Evolutionary conservation across 2,797 vertebrate genomes (phyloP).

Genomic region (Oreochromis grahami): DNA sequence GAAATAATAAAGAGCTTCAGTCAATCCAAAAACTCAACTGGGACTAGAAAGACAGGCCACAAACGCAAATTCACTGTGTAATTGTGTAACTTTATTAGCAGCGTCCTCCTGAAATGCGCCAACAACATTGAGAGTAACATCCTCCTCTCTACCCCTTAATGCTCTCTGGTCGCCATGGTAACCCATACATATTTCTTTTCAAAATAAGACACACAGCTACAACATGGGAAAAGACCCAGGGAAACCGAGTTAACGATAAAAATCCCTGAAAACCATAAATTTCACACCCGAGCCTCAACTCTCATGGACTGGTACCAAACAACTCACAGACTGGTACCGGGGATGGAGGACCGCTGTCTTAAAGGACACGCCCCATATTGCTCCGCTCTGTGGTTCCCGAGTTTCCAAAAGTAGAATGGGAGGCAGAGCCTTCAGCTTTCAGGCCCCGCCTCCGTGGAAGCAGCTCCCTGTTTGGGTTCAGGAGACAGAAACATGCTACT

Average conservation of each 20-base stretch:
- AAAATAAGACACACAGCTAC: too few species aligned
- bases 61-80: fast-evolving
- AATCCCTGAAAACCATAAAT: too few species aligned
- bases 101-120: fast-evolving
- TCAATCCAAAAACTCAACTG: background rate
- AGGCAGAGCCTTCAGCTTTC: background rate
- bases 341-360: too few species aligned
- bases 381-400: fast-evolving
- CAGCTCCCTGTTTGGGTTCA: background rate
- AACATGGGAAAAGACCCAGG: too few species aligned
- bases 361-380: too few species aligned
- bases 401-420: background rate
- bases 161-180: too few species aligned
- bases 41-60: background rate
- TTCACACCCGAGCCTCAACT: too few species aligned
- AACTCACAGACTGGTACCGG: too few species aligned
- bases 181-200: too few species aligned
- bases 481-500: fast-evolving
- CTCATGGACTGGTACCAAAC: too few species aligned
- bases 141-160: background rate
- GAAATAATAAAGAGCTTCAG: background rate
- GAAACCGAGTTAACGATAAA: too few species aligned
- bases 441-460: background rate
- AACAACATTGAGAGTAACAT: fast-evolving
- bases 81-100: background rate